phyloP scores from a whole-genome alignment of 2,888 invertebrate species.

The Punctoribates punctum region DNA sequence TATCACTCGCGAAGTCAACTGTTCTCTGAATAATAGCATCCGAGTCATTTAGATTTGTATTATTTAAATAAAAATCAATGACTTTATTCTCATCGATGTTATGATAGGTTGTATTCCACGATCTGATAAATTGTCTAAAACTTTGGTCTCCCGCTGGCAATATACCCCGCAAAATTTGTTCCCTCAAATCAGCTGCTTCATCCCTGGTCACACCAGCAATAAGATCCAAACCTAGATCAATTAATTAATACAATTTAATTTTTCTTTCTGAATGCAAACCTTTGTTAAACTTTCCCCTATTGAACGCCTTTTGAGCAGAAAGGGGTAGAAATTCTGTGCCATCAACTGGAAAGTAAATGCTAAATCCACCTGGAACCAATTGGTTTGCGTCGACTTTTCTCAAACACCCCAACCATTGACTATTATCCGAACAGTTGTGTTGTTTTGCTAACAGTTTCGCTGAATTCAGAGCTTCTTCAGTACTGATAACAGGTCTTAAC shows the following conservation, averaged over 20 bases:
- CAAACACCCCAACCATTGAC: conserved; percentile 18
- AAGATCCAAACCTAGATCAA: background rate
- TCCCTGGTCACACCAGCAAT: background rate
- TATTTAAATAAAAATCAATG: background rate
- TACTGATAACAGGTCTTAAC: too few relatives aligned
- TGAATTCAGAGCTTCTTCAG: background rate
- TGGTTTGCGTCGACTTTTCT: too few relatives aligned
- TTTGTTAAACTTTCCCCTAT: background rate
- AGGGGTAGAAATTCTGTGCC: background rate
- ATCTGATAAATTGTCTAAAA: background rate
- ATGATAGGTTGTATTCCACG: background rate
- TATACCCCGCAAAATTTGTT: background rate
- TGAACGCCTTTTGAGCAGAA: background rate
- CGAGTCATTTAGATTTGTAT: background rate
- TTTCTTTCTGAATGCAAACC: too few relatives aligned
- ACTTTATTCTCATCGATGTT: background rate
- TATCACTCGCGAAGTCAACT: background rate
- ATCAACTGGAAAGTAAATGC: background rate
- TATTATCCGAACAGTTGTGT: background rate
- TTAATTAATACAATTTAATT: too few relatives aligned
- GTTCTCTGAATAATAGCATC: background rate
- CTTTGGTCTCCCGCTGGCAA: background rate
- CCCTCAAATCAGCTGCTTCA: background rate
- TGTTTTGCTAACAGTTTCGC: background rate
- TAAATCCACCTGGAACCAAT: background rate